A percentile compares a stretch with the other conserved stretches of the same genome.
These are phyloP conservation scores for Danionella dracula DNA, from an alignment of 2,797 vertebrate genomes.

Conservation along the genomic window DNA sequence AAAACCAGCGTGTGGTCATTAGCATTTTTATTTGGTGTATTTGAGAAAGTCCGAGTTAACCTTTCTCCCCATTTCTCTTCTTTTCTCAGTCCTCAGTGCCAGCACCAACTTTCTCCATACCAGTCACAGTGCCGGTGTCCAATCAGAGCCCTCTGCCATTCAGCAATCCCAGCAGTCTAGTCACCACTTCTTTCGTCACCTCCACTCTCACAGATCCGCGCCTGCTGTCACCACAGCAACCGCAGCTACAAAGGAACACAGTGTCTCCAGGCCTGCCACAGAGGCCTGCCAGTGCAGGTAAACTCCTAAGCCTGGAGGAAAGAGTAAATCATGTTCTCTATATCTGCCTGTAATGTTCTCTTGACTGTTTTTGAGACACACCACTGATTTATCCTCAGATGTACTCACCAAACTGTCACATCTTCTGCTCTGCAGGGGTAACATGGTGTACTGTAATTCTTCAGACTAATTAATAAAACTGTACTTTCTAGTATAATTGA, in stretches of 20 bases:
- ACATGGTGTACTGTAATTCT: not conserved
- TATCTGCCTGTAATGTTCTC: slow-evolving; percentile 5
- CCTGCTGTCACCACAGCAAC: slow-evolving; percentile 91
- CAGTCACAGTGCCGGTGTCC: slow-evolving; percentile 92
- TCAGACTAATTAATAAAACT: no score
- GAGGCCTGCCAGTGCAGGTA: slow-evolving; percentile 91
- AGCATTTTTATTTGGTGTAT: not conserved
- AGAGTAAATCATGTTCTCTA: not conserved
- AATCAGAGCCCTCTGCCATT: slow-evolving; percentile 91
- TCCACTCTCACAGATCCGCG: slow-evolving; percentile 89
- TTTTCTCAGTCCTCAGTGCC: slow-evolving; percentile 82
- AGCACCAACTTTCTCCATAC: slow-evolving; percentile 92
- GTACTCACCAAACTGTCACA: not conserved
- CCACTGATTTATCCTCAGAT: slow-evolving; percentile 15
- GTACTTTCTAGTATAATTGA: no score
- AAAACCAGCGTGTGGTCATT: slow-evolving; percentile 32
- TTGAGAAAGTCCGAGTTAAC: slow-evolving; percentile 21
- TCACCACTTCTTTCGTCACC: slow-evolving; percentile 89
- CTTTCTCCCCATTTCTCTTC: slow-evolving; percentile 41
- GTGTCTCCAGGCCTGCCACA: slow-evolving; percentile 91
- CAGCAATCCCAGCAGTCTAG: slow-evolving; percentile 84
- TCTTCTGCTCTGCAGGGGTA: not conserved
- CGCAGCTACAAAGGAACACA: slow-evolving; percentile 84
- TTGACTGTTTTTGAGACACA: slow-evolving; percentile 16
- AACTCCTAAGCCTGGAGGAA: not conserved